Base-by-base conservation (phyloP, 2,797 vertebrate species). In the Knipowitschia caucasica region DNA sequence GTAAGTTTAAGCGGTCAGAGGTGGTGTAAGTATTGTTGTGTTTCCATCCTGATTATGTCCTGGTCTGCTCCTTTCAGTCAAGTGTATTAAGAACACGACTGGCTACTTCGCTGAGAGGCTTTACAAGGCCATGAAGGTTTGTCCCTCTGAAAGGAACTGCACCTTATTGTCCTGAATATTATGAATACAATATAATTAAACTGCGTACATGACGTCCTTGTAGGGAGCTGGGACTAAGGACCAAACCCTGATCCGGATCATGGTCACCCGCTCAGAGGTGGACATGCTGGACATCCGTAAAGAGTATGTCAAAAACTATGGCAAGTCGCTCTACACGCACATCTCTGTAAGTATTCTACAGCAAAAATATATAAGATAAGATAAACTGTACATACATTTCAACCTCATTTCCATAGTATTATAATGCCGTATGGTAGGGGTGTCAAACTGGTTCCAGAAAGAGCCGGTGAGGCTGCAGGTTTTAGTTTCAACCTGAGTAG, bases 201-300 rank as follows among this genome's bases (percentile, higher is more conserved):
- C 4, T 64, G 7, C 7, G 50, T 45, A 18, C 38, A 14, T 69
- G 2, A 14, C 43, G 29, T 46, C 14, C 14, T 2, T 35, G 6
- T 69, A 98, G 96, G 97, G 96, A 53, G 84, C 89, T 0, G 96
- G 97, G 33, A 98, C 97, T 0, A 98, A 98, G 75, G 96, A 99
- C 80, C 90, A 51, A 67, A 95, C 95, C 15, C 85, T 99, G 56
- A 93, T 98, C 65, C 92, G 97, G 31, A 93, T 99, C 86, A 94
- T 99, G 96, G 94, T 98, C 4, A 91, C 93, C 0, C 95, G 96
- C 61, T 99, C 96, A 0, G 95, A 99, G 78, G 75, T 94, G 0
- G 96, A 99, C 87, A 82, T 99, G 81, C 81, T 96, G 85, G 95
- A 99, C 54, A 94, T 99, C 62, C 92, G 95, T 26, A 77, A 91